These are phyloP conservation scores for Arbacia lixula DNA, from an alignment of 53 echinoderm and acorn worm genomes.

Conservation along the genomic window DNA sequence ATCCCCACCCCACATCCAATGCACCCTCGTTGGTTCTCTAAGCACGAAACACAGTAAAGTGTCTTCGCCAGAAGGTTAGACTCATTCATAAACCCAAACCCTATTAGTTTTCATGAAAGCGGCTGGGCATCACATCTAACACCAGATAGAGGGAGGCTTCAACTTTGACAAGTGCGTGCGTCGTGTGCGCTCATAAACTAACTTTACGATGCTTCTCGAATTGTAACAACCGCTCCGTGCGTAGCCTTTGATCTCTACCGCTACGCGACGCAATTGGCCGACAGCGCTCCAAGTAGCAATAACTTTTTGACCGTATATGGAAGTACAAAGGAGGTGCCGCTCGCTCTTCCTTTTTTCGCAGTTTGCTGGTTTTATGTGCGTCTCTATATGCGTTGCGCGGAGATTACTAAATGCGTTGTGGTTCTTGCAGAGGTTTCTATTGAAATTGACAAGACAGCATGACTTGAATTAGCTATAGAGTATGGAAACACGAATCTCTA, in stretches of 20 bases:
- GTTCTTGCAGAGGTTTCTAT: neutral
- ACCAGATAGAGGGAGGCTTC: slow-evolving; percentile 10
- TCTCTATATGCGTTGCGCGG: slow-evolving; percentile 19
- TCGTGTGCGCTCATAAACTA: slow-evolving; percentile 43
- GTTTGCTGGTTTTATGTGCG: slow-evolving; percentile 28
- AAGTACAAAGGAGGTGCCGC: slow-evolving; percentile 29
- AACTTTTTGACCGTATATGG: slow-evolving; percentile 50
- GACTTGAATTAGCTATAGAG: neutral
- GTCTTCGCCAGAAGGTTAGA: too few species aligned
- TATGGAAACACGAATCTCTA: neutral
- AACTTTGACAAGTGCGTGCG: slow-evolving; percentile 54
- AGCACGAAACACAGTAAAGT: too few species aligned
- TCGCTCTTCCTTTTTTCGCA: slow-evolving; percentile 19
- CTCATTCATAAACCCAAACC: too few species aligned
- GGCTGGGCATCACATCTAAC: too few species aligned
- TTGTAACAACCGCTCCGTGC: slow-evolving; percentile 37
- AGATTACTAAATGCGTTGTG: neutral
- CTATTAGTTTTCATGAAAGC: too few species aligned
- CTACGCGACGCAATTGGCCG: neutral
- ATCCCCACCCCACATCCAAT: too few species aligned
- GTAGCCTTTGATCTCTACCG: slow-evolving; percentile 22
- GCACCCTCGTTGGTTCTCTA: too few species aligned
- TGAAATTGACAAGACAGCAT: too few species aligned
- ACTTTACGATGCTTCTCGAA: slow-evolving; percentile 49
- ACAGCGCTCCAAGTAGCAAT: neutral